Percentiles rank a stretch among this genome's conserved stretches.
phyloP scores from a whole-genome alignment of 2,113 vertebrate species.

The Orcinus orca region DNA sequence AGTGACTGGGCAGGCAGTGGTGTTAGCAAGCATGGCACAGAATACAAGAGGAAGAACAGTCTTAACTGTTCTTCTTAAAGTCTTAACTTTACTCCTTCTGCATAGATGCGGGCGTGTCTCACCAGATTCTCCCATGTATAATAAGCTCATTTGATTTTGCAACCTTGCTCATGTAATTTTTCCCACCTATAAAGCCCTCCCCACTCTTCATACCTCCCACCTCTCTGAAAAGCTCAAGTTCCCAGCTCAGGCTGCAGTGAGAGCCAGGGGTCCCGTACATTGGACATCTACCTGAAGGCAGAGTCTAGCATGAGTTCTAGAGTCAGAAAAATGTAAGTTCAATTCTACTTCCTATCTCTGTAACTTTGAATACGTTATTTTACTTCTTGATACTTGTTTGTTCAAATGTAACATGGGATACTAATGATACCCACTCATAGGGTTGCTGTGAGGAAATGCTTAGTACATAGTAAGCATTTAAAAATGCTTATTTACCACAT shows the following conservation, averaged over 20 bases:
- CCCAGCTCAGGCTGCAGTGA: neutral
- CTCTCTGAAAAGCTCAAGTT: neutral
- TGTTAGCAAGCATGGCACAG: neutral
- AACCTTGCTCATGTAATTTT: neutral
- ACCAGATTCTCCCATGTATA: neutral
- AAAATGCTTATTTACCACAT: neutral
- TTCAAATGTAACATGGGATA: neutral
- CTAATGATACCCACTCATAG: neutral
- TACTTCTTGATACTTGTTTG: neutral
- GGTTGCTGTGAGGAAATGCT: neutral
- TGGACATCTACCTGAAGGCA: neutral
- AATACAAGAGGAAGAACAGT: neutral
- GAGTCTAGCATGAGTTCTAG: neutral
- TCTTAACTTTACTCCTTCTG: neutral
- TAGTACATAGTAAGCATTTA: neutral
- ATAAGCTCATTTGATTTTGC: neutral
- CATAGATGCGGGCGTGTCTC: fast-evolving
- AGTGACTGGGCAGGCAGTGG: neutral
- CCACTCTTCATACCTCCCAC: neutral
- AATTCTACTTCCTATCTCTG: neutral
- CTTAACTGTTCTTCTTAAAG: neutral
- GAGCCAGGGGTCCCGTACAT: neutral
- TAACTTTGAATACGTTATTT: neutral
- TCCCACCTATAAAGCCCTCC: neutral
- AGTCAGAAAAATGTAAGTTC: neutral